A percentile compares a stretch with the other conserved stretches of the same genome.
phyloP scores from a whole-genome alignment of 2,797 vertebrate genomes.

The Oreortyx pictus region DNA sequence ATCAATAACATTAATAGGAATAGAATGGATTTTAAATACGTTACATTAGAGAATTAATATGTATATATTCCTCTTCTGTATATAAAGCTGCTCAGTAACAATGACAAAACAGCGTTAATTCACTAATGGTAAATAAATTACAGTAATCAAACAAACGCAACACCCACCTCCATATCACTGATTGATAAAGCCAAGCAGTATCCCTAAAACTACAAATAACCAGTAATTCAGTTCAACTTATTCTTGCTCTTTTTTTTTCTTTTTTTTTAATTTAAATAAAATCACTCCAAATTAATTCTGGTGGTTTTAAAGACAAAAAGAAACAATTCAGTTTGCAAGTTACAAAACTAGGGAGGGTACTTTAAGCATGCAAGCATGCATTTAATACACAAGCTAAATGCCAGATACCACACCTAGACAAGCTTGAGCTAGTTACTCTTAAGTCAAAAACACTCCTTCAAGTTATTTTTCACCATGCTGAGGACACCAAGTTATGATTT shows the following conservation, averaged over 20 bases:
- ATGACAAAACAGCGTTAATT: conserved; percentile 38
- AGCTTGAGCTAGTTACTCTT: conserved; percentile 45
- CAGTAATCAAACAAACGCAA: conserved; percentile 42
- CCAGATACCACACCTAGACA: conserved; percentile 65
- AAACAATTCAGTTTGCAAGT: conserved; percentile 29
- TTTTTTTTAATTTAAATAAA: background rate
- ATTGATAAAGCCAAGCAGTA: conserved; percentile 33
- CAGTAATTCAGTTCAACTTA: background rate
- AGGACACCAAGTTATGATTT: background rate
- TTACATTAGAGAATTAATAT: background rate
- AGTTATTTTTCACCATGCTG: conserved; percentile 17
- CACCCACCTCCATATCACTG: conserved; percentile 7
- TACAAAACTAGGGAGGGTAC: conserved; percentile 57
- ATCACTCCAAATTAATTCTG: background rate
- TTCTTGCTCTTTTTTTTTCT: background rate
- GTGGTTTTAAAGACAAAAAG: background rate
- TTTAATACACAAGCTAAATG: conserved; percentile 19
- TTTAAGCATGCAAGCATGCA: conserved; percentile 26
- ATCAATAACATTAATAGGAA: background rate
- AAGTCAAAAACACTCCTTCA: conserved; percentile 51
- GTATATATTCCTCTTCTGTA: background rate
- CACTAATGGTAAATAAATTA: conserved; percentile 53
- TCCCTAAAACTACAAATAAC: conserved; percentile 33
- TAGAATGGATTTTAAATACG: background rate
- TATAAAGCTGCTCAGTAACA: conserved; percentile 29